Evolutionary conservation across 2,888 invertebrate genomes (phyloP).

Genomic region (Eupithecia insigniata): DNA sequence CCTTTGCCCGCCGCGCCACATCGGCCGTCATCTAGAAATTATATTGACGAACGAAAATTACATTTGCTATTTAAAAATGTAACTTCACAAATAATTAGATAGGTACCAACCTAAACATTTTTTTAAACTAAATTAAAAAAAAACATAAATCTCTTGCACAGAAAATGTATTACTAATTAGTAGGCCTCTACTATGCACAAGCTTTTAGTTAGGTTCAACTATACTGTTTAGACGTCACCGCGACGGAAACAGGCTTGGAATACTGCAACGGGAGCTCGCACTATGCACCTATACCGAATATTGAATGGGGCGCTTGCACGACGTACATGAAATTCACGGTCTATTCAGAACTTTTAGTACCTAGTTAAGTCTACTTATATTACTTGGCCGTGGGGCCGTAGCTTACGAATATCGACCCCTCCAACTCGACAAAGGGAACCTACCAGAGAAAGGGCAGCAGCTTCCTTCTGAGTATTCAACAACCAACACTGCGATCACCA

Average conservation of each 20-base stretch:
- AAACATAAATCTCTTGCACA: neutral
- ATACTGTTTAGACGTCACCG: slow-evolving; percentile 26
- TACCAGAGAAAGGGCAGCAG: no score
- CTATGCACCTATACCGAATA: neutral
- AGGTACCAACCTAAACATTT: no score
- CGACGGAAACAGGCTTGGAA: slow-evolving; percentile 15
- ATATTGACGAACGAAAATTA: neutral
- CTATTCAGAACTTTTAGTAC: neutral
- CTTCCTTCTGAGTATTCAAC: no score
- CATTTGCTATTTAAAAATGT: neutral
- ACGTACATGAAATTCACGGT: neutral
- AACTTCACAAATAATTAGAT: neutral
- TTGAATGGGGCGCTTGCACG: neutral
- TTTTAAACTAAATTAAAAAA: no score
- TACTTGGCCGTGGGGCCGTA: no score
- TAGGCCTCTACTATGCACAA: neutral
- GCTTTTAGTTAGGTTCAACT: slow-evolving; percentile 30
- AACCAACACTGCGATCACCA: no score
- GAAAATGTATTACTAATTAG: neutral
- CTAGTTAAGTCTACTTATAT: no score
- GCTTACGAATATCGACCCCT: no score
- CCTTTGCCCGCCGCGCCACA: no score
- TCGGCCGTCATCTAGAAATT: no score
- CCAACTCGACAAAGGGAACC: no score
- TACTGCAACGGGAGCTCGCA: slow-evolving; percentile 12